Evolutionary conservation across 2,797 vertebrate species (phyloP).

Genomic region (Knipowitschia caucasica): DNA sequence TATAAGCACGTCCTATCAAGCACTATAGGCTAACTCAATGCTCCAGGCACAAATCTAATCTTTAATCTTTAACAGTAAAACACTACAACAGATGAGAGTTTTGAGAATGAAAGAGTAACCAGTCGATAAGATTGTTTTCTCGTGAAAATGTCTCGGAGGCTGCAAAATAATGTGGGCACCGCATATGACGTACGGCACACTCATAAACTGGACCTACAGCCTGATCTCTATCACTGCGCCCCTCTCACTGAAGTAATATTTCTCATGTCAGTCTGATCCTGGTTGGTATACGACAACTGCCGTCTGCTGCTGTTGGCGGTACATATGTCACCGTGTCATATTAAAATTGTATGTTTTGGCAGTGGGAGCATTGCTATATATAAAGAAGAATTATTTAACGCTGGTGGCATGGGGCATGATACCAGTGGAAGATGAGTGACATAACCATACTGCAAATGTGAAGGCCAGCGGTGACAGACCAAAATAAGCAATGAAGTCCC

Average conservation of each 20-base stretch:
- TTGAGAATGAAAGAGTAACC: no score
- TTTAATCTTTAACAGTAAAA: no score
- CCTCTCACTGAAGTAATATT: constrained; percentile 6
- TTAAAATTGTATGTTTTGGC: constrained; percentile 8
- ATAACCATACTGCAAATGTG: constrained; percentile 5
- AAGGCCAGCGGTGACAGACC: background rate
- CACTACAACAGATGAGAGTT: no score
- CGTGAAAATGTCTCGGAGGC: background rate
- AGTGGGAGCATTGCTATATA: constrained; percentile 4
- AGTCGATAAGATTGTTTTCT: background rate
- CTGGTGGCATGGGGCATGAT: constrained; percentile 5
- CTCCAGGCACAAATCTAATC: no score
- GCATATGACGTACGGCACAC: background rate
- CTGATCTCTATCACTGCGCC: constrained; percentile 4
- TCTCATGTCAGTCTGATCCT: background rate
- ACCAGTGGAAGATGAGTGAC: constrained; percentile 6
- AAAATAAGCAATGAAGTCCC: constrained; percentile 5
- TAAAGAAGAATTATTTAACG: constrained; percentile 6
- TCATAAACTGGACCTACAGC: constrained; percentile 6
- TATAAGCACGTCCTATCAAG: no score
- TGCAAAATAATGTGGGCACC: background rate
- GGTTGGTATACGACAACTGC: constrained; percentile 1
- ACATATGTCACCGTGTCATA: constrained; percentile 11
- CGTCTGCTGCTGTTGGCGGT: constrained; percentile 3
- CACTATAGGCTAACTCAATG: no score